phyloP scores from a whole-genome alignment of 2,113 vertebrate species.

The Aramus guarauna region DNA sequence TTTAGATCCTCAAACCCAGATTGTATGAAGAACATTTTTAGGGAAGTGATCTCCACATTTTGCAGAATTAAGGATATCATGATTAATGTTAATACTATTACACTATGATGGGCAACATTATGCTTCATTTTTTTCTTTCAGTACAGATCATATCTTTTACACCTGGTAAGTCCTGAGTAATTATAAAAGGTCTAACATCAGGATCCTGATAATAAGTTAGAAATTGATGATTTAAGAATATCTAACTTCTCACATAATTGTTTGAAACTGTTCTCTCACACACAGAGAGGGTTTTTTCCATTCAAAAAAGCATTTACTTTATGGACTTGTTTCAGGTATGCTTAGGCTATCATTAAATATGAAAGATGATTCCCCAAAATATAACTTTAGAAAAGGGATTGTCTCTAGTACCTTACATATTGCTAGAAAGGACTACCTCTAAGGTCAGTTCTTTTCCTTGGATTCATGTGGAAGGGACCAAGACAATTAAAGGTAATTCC shows the following conservation, averaged over 20 bases:
- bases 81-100: not conserved
- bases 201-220: not conserved
- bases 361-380: not conserved
- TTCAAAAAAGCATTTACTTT: not conserved
- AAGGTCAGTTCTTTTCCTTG: not conserved
- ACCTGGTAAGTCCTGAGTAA: not conserved
- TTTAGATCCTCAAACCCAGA: not conserved
- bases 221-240: not conserved
- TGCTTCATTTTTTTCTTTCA: not conserved
- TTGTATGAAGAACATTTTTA: not conserved
- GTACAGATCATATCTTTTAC: not conserved
- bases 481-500: not conserved
- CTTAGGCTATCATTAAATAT: not conserved
- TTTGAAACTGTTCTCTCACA: not conserved
- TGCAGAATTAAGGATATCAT: not conserved
- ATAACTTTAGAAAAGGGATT: not conserved
- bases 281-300: not conserved
- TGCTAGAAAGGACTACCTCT: not conserved
- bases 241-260: not conserved
- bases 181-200: not conserved
- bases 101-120: not conserved
- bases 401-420: fast-evolving
- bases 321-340: not conserved
- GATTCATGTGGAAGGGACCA: not conserved
- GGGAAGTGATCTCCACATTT: not conserved